Conservation (phyloP, 1,140 invertebrate genomes). For the Aphaenogaster floridana region DNA sequence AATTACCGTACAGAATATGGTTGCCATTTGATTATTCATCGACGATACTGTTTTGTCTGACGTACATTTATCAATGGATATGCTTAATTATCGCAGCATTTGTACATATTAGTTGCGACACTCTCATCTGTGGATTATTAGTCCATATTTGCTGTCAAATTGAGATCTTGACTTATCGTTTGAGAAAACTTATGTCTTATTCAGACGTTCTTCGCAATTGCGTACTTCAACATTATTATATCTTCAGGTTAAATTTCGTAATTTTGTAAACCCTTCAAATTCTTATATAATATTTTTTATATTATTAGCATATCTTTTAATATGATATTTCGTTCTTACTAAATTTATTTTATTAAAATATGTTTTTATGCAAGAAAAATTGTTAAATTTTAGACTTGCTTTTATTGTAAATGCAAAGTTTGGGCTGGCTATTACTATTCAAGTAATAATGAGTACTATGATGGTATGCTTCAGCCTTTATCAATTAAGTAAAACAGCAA, state of each 20-base stretch:
- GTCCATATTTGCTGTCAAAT: slow-evolving; percentile 66
- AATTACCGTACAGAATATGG: slow-evolving; percentile 71
- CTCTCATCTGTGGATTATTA: slow-evolving; percentile 65
- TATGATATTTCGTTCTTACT: background rate
- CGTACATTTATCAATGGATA: slow-evolving; percentile 69
- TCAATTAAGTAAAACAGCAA: slow-evolving; percentile 73
- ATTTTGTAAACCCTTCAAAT: background rate
- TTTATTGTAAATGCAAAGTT: slow-evolving; percentile 55
- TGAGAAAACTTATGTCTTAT: slow-evolving; percentile 11
- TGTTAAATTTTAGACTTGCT: slow-evolving; percentile 47
- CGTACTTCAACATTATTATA: slow-evolving; percentile 6
- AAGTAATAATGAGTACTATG: slow-evolving; percentile 57
- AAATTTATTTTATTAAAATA: background rate
- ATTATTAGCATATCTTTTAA: background rate
- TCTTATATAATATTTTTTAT: background rate
- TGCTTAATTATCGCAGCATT: slow-evolving; percentile 33
- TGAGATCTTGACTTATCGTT: slow-evolving; percentile 61
- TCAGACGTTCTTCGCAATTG: background rate
- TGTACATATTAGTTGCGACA: slow-evolving; percentile 45
- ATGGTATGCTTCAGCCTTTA: slow-evolving; percentile 58
- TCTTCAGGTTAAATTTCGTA: slow-evolving; percentile 17
- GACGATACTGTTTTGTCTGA: slow-evolving; percentile 56
- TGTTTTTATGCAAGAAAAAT: background rate
- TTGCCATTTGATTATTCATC: slow-evolving; percentile 68
- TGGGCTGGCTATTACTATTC: slow-evolving; percentile 44